Evolutionary conservation across 2,797 vertebrate species (phyloP).

Genomic region (Eulemur albifrons): DNA sequence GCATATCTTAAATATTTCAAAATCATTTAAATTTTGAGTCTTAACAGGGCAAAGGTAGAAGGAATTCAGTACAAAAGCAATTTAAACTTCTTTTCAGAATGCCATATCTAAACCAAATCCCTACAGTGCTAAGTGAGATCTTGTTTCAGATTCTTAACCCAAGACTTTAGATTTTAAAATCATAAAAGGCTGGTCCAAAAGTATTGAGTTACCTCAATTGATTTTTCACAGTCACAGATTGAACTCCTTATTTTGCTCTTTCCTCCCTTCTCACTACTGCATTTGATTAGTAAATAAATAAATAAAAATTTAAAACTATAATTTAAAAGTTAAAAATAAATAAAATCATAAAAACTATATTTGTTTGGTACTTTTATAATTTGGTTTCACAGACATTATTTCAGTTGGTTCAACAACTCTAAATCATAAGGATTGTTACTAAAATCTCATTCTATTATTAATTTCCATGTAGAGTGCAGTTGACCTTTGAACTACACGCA

Average conservation of each 20-base stretch:
- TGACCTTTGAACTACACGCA: background rate
- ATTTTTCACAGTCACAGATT: background rate
- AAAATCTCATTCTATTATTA: background rate
- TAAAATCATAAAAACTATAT: background rate
- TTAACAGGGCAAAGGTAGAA: background rate
- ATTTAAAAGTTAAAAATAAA: background rate
- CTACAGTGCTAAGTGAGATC: background rate
- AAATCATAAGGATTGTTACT: background rate
- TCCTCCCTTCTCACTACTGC: background rate
- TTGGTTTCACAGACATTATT: constrained; percentile 12
- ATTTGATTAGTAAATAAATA: background rate
- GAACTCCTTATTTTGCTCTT: background rate
- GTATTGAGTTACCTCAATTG: background rate
- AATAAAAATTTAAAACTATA: background rate
- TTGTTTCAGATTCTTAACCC: background rate
- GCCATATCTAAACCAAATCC: background rate
- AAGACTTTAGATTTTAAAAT: constrained; percentile 15
- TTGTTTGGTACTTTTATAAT: constrained; percentile 15
- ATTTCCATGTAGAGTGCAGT: background rate
- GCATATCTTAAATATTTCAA: background rate
- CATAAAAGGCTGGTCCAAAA: background rate
- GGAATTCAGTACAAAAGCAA: background rate
- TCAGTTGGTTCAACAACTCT: background rate
- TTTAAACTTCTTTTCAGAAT: background rate
- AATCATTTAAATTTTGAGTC: background rate